These are phyloP conservation scores for Agrilus biguttatus DNA, from an alignment of 2,888 invertebrate species.

Conservation along the genomic window DNA sequence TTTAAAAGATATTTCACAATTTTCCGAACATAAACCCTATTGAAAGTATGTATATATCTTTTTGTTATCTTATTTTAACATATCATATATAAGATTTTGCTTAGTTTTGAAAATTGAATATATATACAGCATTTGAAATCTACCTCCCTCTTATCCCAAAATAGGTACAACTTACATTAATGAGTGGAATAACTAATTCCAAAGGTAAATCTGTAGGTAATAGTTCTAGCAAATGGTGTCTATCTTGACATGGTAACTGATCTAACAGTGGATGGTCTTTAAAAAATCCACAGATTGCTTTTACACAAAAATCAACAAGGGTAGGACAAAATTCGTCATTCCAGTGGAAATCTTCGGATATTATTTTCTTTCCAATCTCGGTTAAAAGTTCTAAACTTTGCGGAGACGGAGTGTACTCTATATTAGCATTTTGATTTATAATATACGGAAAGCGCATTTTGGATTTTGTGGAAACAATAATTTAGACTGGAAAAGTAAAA, in stretches of 20 bases:
- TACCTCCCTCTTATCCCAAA: too few relatives aligned
- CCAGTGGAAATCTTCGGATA: slow-evolving; percentile 40
- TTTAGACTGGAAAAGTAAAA: background rate
- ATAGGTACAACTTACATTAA: slow-evolving; percentile 28
- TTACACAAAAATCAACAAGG: slow-evolving; percentile 34
- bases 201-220: slow-evolving; percentile 44
- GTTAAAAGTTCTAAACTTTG: slow-evolving; percentile 19
- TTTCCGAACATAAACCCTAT: too few relatives aligned
- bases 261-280: slow-evolving; percentile 38
- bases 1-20: too few relatives aligned
- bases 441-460: slow-evolving; percentile 25
- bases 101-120: too few relatives aligned
- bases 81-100: too few relatives aligned
- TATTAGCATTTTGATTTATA: slow-evolving; percentile 31
- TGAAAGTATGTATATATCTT: too few relatives aligned
- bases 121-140: too few relatives aligned
- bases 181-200: slow-evolving; percentile 37
- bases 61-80: too few relatives aligned
- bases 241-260: slow-evolving; percentile 40
- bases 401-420: slow-evolving; percentile 31
- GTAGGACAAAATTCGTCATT: slow-evolving; percentile 34
- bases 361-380: slow-evolving; percentile 32
- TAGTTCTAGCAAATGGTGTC: slow-evolving; percentile 43
- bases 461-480: background rate
- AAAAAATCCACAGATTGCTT: slow-evolving; percentile 36